These are phyloP conservation scores for Atta cephalotes DNA, from an alignment of 1,140 invertebrate genomes.

Conservation along the genomic window DNA sequence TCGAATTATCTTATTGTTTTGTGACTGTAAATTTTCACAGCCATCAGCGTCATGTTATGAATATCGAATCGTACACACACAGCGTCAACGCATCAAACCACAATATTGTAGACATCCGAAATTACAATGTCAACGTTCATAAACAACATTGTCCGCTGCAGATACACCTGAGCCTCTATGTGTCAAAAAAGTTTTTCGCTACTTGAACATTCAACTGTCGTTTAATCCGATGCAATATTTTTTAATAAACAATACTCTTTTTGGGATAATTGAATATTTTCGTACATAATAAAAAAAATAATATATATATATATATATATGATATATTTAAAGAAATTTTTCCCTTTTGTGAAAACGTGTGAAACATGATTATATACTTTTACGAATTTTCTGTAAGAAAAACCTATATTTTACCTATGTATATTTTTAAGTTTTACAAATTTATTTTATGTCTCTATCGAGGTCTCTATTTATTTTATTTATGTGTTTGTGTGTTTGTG, in stretches of 20 bases:
- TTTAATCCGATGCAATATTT: not conserved
- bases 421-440: too few species aligned
- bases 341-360: too few species aligned
- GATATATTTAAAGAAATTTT: not conserved
- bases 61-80: conserved; percentile 13
- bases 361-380: too few species aligned
- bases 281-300: not conserved
- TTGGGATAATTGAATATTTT: not conserved
- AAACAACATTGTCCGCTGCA: conserved; percentile 49
- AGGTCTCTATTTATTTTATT: too few species aligned
- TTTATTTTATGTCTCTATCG: too few species aligned
- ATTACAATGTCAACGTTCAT: conserved; percentile 47
- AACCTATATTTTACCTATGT: too few species aligned
- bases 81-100: conserved; percentile 40
- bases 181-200: conserved; percentile 33
- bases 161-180: conserved; percentile 21
- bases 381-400: too few species aligned
- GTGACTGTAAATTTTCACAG: not conserved
- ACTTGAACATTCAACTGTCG: not conserved
- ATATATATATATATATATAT: not conserved
- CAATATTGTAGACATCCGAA: conserved; percentile 45
- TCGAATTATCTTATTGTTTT: conserved; percentile 6
- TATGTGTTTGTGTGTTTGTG: too few species aligned
- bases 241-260: not conserved
- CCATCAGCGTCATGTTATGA: conserved; percentile 12